A percentile compares a stretch with the other conserved stretches of the same genome.
Evolutionary conservation across 2,797 vertebrate species (phyloP).

Genomic region (Melopsittacus undulatus): DNA sequence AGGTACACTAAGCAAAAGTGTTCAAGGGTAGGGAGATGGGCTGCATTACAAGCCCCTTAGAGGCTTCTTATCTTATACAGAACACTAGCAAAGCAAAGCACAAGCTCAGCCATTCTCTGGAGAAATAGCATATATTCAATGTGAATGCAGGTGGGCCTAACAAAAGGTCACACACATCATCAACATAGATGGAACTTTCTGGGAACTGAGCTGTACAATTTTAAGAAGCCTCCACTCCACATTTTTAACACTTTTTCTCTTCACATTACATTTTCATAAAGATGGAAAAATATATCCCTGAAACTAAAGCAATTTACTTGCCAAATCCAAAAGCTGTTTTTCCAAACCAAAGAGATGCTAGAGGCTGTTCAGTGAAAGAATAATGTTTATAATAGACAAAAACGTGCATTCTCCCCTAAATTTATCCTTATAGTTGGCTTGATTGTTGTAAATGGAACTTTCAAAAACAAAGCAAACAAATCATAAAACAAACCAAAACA

Average conservation of each 20-base stretch:
- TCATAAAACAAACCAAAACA: constrained; percentile 6
- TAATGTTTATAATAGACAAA: constrained; percentile 23
- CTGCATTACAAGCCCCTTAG: not conserved
- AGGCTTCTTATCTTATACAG: not conserved
- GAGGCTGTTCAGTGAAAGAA: not conserved
- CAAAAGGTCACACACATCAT: not conserved
- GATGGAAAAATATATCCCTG: not conserved
- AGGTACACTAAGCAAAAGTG: not conserved
- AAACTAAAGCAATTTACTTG: not conserved
- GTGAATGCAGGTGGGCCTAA: not conserved
- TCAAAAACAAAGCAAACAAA: constrained; percentile 39
- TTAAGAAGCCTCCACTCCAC: not conserved
- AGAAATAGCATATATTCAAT: not conserved
- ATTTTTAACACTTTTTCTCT: not conserved
- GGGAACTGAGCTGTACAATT: not conserved
- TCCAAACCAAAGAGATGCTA: not conserved
- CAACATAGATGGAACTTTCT: not conserved
- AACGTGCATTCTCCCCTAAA: not conserved
- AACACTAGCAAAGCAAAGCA: not conserved
- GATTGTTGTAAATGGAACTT: not conserved
- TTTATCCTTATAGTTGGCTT: not conserved
- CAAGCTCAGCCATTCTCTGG: not conserved
- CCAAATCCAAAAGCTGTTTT: constrained; percentile 5
- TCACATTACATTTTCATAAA: not conserved
- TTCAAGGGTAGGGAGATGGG: not conserved